Conservation (phyloP, 2,113 vertebrate genomes). For the Sclerurus mexicanus region DNA sequence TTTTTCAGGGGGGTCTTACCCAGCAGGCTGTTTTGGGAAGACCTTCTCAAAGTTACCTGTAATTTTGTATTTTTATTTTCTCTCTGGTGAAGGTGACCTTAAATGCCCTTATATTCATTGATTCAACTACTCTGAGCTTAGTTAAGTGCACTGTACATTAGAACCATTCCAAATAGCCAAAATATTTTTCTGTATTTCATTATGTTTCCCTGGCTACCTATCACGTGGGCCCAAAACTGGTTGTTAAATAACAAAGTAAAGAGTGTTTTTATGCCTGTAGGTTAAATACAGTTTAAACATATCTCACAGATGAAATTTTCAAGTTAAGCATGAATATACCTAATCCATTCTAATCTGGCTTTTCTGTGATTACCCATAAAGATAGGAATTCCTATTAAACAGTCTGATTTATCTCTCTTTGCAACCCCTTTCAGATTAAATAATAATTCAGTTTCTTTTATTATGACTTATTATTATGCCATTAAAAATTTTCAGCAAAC, state of each 20-base stretch:
- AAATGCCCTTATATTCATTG: background rate
- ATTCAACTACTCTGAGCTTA: background rate
- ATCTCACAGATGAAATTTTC: background rate
- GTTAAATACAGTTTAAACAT: background rate
- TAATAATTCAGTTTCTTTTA: background rate
- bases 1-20: background rate
- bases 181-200: background rate
- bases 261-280: background rate
- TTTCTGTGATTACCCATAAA: background rate
- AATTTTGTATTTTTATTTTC: background rate
- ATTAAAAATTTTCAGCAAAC: background rate
- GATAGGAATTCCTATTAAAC: constrained; percentile 1
- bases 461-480: background rate
- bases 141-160: background rate
- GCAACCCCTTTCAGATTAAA: background rate
- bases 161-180: background rate
- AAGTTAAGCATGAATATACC: background rate
- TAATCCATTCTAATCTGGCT: background rate
- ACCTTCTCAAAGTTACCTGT: background rate
- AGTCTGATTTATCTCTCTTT: background rate
- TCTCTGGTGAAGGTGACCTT: background rate
- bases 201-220: background rate
- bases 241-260: background rate
- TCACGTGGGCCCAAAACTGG: background rate
- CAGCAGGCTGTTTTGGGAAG: background rate